These are phyloP conservation scores for Coreius guichenoti DNA, from an alignment of 2,797 vertebrate genomes.

Conservation along the genomic window DNA sequence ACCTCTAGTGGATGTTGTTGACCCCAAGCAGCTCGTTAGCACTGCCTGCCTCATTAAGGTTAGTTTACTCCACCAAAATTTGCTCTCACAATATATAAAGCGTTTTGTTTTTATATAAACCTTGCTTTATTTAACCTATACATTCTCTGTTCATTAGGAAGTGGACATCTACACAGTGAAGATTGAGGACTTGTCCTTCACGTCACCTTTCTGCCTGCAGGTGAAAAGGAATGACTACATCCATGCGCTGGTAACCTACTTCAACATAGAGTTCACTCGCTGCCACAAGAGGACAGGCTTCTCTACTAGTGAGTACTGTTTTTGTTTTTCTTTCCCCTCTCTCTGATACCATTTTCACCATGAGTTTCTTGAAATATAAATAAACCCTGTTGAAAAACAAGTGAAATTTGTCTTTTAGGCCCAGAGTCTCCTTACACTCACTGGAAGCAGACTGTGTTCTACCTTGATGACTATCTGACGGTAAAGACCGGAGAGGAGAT, in stretches of 20 bases:
- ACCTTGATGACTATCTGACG: slow-evolving; percentile 93
- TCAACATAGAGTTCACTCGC: slow-evolving; percentile 96
- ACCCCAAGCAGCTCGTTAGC: slow-evolving; percentile 92
- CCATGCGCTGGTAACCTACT: slow-evolving; percentile 92
- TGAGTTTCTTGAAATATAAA: not conserved
- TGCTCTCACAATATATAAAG: not conserved
- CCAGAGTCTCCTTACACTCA: slow-evolving; percentile 95
- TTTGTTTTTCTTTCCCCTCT: not conserved
- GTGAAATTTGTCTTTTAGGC: slow-evolving; percentile 70
- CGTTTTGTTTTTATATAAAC: not conserved
- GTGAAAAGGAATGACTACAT: slow-evolving; percentile 95
- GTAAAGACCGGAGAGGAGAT: slow-evolving; percentile 95
- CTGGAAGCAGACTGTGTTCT: slow-evolving; percentile 97
- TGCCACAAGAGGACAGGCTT: slow-evolving; percentile 95
- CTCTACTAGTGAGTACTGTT: slow-evolving; percentile 84
- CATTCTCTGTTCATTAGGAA: slow-evolving; percentile 75
- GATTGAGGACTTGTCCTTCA: slow-evolving; percentile 91
- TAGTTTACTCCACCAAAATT: not conserved
- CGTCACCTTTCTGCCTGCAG: slow-evolving; percentile 94
- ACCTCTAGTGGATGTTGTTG: slow-evolving; percentile 91
- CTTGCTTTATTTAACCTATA: not conserved
- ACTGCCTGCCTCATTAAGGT: slow-evolving; percentile 95
- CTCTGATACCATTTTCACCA: not conserved
- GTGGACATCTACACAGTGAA: slow-evolving; percentile 96
- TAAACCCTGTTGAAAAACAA: not conserved